A percentile compares a stretch with the other conserved stretches of the same genome.
phyloP scores from a whole-genome alignment of 1,140 invertebrate species.

The Dreissena rostriformis region DNA sequence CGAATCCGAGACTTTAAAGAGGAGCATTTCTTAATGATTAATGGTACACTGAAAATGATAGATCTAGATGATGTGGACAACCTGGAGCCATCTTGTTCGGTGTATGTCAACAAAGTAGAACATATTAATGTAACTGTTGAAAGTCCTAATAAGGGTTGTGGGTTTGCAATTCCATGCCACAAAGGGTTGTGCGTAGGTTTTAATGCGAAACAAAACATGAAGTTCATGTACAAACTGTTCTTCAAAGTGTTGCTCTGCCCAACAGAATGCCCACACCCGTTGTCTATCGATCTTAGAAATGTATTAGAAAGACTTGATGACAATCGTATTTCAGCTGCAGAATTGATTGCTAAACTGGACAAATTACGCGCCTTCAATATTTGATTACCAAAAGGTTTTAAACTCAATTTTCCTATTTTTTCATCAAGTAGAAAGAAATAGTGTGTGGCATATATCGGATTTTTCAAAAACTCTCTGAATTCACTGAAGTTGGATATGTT shows the following conservation, averaged over 20 bases:
- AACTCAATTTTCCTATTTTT: too few species aligned
- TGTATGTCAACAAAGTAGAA: constrained; percentile 52
- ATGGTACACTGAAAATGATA: constrained; percentile 75
- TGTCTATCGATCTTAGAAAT: constrained; percentile 28
- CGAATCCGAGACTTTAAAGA: constrained; percentile 78
- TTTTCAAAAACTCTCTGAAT: too few species aligned
- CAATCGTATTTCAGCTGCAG: constrained; percentile 14
- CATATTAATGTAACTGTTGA: constrained; percentile 17
- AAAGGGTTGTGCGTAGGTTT: constrained; percentile 74
- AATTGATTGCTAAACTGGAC: too few species aligned
- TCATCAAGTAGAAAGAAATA: too few species aligned
- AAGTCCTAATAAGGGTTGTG: constrained; percentile 58
- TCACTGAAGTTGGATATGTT: too few species aligned
- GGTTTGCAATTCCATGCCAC: constrained; percentile 69
- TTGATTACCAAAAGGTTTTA: too few species aligned
- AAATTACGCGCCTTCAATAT: too few species aligned
- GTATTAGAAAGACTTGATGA: constrained; percentile 29
- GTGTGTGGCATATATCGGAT: too few species aligned
- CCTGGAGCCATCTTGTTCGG: constrained; percentile 74
- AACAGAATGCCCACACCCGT: constrained; percentile 61
- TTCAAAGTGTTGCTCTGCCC: constrained; percentile 73
- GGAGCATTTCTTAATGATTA: constrained; percentile 75
- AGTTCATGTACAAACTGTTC: constrained; percentile 75
- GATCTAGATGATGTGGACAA: constrained; percentile 79
- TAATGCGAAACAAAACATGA: constrained; percentile 78